phyloP scores from a whole-genome alignment of 2,797 vertebrate genomes.

The Nothura maculosa region DNA sequence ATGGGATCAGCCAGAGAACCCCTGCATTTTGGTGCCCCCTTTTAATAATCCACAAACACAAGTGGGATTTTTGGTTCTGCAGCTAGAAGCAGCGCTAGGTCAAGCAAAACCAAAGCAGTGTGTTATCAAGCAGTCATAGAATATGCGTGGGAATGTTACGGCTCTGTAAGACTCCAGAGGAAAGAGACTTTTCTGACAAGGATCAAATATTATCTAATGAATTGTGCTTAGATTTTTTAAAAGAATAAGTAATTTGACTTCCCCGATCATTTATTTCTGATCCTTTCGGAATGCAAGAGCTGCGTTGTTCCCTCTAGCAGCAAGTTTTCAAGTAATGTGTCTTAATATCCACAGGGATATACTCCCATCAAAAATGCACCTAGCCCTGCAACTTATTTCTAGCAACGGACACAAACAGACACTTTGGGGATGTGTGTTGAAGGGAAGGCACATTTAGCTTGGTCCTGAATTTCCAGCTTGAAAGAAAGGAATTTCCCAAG shows the following conservation, averaged over 20 bases:
- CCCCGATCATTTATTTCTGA: background rate
- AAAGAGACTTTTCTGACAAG: background rate
- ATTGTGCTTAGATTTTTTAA: conserved; percentile 6
- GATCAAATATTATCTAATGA: background rate
- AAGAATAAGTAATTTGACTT: conserved; percentile 19
- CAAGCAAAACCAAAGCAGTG: background rate
- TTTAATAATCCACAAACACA: background rate
- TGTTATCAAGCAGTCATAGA: background rate
- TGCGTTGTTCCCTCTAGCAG: background rate
- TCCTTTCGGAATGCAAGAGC: background rate
- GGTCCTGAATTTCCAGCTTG: too few relatives aligned
- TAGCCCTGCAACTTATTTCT: too few relatives aligned
- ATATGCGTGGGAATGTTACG: background rate
- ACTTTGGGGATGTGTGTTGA: background rate
- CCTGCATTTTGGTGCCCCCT: background rate
- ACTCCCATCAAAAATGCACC: too few relatives aligned
- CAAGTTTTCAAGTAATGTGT: background rate
- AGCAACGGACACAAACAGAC: background rate
- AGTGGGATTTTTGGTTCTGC: background rate
- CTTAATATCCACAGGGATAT: background rate
- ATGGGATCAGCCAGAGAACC: background rate
- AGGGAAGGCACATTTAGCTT: background rate
- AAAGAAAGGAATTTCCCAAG: background rate
- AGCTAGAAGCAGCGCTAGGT: background rate
- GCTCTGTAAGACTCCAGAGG: background rate